Base-by-base conservation (phyloP, 2,888 invertebrate species). In the Polia nebulosa region DNA sequence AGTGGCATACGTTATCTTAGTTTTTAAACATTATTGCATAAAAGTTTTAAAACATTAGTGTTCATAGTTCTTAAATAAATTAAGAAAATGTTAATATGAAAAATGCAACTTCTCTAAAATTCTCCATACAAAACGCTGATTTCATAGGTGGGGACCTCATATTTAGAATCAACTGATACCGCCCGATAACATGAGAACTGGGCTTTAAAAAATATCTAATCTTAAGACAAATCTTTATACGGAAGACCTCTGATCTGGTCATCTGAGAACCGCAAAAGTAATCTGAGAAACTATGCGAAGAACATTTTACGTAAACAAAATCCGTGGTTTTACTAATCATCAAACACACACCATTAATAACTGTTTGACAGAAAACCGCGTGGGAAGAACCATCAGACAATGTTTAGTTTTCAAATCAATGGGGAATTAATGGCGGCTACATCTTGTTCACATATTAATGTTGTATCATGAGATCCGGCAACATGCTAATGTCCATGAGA, bases 331-430 rank as follows among this genome's bases (percentile, higher is more conserved):
- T 11, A 72, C 60, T 79, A 69, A 80, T 76, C 76, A 75, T 56
- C 25, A 62, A n/a, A 55, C 11, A 61, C 1, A 39, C 15, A 22
- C 13, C 47, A 79, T 79, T 57, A 53, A 76, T 79, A 51, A 49
- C 59, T 9, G 3, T 36, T 79, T 61, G 61, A 76, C 76, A 65
- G 25, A 49, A 61, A 77, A 44, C 58, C 27, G 20, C 65, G 77
- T 78, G 77, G 71, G 76, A 78, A 79, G 59, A 70, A 41, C 39
- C 61, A 57, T 71, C 52, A 44, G 17, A 59, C 55, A 56, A 17
- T 59, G 27, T 68, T 60, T 22, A 47, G 63, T 80, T 75, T 68
- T 41, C 29, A 75, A 77, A 75, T 82, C 80, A 68, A 80, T 75
- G 55, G 41, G 22, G 27, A 64, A 81, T 82, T 71, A 71, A 76